These are phyloP conservation scores for Xestia xanthographa DNA, from an alignment of 2,888 invertebrate genomes.

Conservation along the genomic window DNA sequence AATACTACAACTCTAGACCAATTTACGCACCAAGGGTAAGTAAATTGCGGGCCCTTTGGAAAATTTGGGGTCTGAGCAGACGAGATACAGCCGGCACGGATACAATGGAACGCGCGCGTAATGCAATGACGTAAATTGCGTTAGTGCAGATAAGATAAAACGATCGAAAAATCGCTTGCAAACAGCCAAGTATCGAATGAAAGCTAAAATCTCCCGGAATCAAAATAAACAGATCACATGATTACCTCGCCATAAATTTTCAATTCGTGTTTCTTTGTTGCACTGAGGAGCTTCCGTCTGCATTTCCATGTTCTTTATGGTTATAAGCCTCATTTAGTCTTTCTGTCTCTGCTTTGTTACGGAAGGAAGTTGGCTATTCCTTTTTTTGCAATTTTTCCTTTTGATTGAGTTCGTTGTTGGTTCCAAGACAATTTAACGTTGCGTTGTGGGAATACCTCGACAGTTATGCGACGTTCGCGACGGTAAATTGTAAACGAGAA, in stretches of 20 bases:
- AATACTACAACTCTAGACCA: conserved; percentile 75
- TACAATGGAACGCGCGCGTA: conserved; percentile 47
- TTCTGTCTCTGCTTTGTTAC: conserved; percentile 61
- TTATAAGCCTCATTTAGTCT: conserved; percentile 66
- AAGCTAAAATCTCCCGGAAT: conserved; percentile 15
- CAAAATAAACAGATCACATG: conserved; percentile 54
- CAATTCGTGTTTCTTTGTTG: conserved; percentile 49
- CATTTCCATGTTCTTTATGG: conserved; percentile 60
- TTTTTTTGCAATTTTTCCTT: conserved; percentile 62
- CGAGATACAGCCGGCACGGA: conserved; percentile 62
- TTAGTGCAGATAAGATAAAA: conserved; percentile 56
- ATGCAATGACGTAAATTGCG: conserved; percentile 57
- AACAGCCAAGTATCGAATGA: conserved; percentile 26
- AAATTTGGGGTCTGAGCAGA: conserved; percentile 64
- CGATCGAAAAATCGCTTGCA: conserved; percentile 33
- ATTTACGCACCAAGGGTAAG: conserved; percentile 75
- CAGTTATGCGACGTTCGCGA: conserved; percentile 33
- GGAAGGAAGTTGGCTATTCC: conserved; percentile 61
- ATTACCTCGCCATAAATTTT: conserved; percentile 54
- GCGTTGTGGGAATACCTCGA: conserved; percentile 56
- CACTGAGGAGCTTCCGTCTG: conserved; percentile 54
- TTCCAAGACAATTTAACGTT: conserved; percentile 55
- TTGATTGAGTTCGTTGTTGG: conserved; percentile 60
- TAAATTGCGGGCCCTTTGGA: conserved; percentile 70
- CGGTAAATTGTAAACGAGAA: conserved; percentile 51